Evolutionary conservation across 1,140 invertebrate genomes (phyloP), one percentile per base, ranked within the genome.

Genomic region (Lordiphosa clarofinis): DNA sequence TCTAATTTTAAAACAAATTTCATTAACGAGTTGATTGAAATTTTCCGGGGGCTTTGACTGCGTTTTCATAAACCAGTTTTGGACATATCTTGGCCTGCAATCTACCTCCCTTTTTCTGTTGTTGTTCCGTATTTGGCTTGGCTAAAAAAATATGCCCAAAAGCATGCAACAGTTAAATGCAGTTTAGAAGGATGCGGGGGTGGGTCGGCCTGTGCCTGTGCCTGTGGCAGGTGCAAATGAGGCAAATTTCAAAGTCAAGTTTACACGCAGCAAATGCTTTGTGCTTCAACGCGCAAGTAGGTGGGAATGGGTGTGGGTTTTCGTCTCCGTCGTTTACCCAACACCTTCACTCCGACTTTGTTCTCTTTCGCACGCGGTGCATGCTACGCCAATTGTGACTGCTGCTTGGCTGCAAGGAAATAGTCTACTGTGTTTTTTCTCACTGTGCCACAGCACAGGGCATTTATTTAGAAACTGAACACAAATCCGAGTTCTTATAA

Each of bases 171-270:
- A 82, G 75, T 67, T 81, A 73, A 56, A 35, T 24, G 37, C 38
- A 33, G 33, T 31, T 57, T 15, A 21, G 19, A 52, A n/a, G 57
- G 13, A 43, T 12, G 15, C 57, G 28, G 39, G 38, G 21, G 38
- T 4, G 21, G 21, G 21, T 21, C 21, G 1, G 15, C 15, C 15
- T 15, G 15, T 15, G 21, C 21, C 21, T 21, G 21, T 21, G 21
- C 1, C 73, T 72, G 63, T 60, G 36, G 43, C 57, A 68, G 62
- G 71, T 81, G 76, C 78, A 81, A 81, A 81, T 81, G 76, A 81
- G 76, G 76, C 72, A 81, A 81, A 81, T 81, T 81, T 81, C 76
- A 81, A 81, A 81, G 76, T 81, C 76, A 81, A 81, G 76, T 81
- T 81, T 81, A 81, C 76, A 81, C 76, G 76, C 76, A 82, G 78